These are phyloP conservation scores for Muscina levida DNA, from an alignment of 2,888 invertebrate species.

Conservation along the genomic window DNA sequence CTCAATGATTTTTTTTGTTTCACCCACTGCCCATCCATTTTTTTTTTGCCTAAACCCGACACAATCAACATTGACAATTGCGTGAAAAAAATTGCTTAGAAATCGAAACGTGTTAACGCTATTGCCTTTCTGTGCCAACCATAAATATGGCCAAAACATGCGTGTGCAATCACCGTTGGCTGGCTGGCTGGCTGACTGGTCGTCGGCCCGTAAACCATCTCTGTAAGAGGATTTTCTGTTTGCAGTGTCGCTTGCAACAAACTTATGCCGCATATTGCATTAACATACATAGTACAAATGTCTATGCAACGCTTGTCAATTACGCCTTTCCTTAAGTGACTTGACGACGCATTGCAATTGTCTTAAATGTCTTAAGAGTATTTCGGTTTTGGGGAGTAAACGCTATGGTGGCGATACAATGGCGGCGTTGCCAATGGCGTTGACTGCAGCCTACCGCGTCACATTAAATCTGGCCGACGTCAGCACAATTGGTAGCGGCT, in stretches of 20 bases:
- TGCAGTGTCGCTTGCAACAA: background rate
- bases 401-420: too few species aligned
- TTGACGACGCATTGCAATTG: constrained; percentile 33
- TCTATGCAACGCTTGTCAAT: constrained; percentile 35
- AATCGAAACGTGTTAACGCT: constrained; percentile 42
- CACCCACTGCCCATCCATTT: too few species aligned
- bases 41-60: background rate
- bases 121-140: constrained; percentile 33
- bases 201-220: background rate
- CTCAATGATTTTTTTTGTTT: too few species aligned
- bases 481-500: background rate
- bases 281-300: background rate
- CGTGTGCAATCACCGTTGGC: constrained; percentile 27
- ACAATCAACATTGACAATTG: constrained; percentile 41
- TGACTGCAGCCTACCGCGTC: constrained; percentile 9
- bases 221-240: constrained; percentile 40
- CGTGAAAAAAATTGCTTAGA: constrained; percentile 27
- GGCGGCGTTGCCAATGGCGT: too few species aligned
- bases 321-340: constrained; percentile 25
- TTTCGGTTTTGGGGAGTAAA: background rate
- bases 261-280: constrained; percentile 1
- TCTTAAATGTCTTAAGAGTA: constrained; percentile 30
- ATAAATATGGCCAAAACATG: constrained; percentile 48
- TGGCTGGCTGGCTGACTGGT: background rate
- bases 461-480: constrained; percentile 19